Conservation (phyloP, 2,888 invertebrate genomes). For the Ditula angustiorana region DNA sequence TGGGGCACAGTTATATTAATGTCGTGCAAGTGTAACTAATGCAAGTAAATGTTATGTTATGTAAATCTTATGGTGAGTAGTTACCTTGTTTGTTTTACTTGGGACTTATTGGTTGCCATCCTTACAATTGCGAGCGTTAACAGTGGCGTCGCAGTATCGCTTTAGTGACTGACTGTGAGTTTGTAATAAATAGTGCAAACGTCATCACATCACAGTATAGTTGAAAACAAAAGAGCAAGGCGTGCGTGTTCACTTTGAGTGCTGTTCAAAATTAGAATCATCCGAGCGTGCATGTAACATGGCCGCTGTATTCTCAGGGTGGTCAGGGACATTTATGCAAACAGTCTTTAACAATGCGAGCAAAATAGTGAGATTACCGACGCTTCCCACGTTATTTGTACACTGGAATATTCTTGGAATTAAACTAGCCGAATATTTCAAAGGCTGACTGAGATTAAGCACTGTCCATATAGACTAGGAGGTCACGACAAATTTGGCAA, state of each 20-base stretch:
- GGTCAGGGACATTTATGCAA: not conserved
- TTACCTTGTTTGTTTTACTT: not conserved
- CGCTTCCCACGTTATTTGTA: not conserved
- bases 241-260: not conserved
- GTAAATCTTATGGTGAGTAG: not conserved
- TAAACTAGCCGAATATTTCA: not conserved
- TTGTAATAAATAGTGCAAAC: too few relatives aligned
- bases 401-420: not conserved
- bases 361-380: not conserved
- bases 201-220: too few relatives aligned
- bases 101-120: too few relatives aligned
- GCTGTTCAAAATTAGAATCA: not conserved
- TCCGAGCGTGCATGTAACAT: not conserved
- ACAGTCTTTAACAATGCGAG: too few relatives aligned
- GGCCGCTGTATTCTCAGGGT: not conserved
- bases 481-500: too few relatives aligned
- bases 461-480: too few relatives aligned
- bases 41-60: not conserved
- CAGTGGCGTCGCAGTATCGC: too few relatives aligned
- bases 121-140: too few relatives aligned
- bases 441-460: not conserved
- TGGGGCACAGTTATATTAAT: constrained; percentile 22
- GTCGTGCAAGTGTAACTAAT: too few relatives aligned
- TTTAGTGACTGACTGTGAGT: too few relatives aligned
- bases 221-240: too few relatives aligned